Evolutionary conservation across 2,797 vertebrate genomes (phyloP).

Genomic region (Molothrus ater): DNA sequence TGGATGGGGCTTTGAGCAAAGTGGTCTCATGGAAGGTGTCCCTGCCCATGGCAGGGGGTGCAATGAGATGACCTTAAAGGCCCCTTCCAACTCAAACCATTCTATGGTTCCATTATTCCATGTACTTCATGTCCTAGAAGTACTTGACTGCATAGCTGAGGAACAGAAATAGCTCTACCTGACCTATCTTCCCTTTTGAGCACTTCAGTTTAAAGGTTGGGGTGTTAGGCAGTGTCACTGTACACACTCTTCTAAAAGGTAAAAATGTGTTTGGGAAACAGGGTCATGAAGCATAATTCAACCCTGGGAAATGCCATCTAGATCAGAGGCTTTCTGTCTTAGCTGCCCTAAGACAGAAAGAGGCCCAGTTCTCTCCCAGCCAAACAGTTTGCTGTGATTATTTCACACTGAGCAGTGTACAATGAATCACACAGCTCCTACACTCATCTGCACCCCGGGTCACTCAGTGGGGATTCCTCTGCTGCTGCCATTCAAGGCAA

Average conservation of each 20-base stretch:
- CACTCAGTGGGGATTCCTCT: conserved; percentile 53
- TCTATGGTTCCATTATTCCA: not conserved
- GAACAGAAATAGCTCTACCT: not conserved
- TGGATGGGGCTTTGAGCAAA: not conserved
- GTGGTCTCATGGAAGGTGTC: not conserved
- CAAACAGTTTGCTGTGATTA: not conserved
- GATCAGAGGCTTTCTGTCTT: not conserved
- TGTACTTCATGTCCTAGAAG: not conserved
- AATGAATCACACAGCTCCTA: conserved; percentile 45
- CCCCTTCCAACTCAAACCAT: not conserved
- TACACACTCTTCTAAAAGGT: not conserved
- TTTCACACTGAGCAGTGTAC: not conserved
- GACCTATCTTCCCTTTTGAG: not conserved
- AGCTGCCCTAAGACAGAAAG: not conserved
- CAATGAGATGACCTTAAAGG: not conserved
- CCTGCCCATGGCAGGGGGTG: not conserved
- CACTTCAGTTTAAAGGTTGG: not conserved
- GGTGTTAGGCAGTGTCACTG: not conserved
- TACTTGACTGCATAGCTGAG: not conserved
- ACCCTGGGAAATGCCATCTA: not conserved
- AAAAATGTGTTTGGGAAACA: not conserved
- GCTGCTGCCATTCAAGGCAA: conserved; percentile 24
- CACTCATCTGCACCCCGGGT: conserved; percentile 13
- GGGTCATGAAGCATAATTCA: not conserved
- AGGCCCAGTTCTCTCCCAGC: not conserved